A percentile compares a stretch with the other conserved stretches of the same genome.
phyloP scores from a whole-genome alignment of 1,140 invertebrate genomes.

The Atopsyche davidsoni region DNA sequence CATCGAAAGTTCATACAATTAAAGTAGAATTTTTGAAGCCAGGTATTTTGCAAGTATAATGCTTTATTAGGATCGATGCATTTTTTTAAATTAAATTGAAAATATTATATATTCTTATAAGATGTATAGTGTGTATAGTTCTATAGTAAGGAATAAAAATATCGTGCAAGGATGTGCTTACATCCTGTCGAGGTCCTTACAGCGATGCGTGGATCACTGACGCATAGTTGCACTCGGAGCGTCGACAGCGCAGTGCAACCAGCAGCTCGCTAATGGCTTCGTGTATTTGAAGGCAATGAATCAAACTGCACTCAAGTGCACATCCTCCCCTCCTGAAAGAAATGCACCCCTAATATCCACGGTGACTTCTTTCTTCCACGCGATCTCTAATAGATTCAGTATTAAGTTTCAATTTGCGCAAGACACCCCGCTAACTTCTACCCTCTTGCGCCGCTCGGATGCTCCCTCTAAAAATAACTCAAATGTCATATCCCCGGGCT shows the following conservation, averaged over 20 bases:
- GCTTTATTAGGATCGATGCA: no score
- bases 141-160: no score
- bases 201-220: conserved; percentile 7
- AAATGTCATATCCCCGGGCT: conserved; percentile 28
- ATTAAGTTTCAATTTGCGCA: conserved; percentile 32
- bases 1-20: no score
- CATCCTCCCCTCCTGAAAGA: conserved; percentile 22
- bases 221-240: background rate
- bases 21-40: no score
- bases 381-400: conserved; percentile 31
- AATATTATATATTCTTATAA: no score
- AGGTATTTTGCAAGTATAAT: no score
- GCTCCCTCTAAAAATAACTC: conserved; percentile 28
- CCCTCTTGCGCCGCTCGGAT: conserved; percentile 16
- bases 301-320: conserved; percentile 31
- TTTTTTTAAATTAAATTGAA: no score
- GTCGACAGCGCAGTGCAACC: conserved; percentile 9
- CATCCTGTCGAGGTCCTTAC: background rate
- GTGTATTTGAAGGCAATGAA: conserved; percentile 30
- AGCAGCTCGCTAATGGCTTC: conserved; percentile 28
- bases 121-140: no score
- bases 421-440: conserved; percentile 18
- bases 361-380: conserved; percentile 25
- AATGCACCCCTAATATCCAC: conserved; percentile 26
- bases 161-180: no score